Evolutionary conservation across 2,113 vertebrate species (phyloP).

Genomic region (Carollia perspicillata): DNA sequence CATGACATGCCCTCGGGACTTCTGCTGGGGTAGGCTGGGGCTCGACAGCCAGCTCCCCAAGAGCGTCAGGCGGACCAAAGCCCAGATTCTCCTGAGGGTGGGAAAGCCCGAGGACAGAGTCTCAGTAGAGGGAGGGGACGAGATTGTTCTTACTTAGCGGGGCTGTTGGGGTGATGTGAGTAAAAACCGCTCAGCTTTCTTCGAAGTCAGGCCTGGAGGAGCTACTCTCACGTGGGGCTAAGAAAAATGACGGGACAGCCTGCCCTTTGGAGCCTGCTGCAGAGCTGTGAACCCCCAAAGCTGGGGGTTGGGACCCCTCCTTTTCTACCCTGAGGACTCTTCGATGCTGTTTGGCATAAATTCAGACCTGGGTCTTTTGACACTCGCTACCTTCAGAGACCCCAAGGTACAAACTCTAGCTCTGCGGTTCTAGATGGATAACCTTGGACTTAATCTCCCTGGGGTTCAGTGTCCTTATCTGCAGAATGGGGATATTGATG

Average conservation of each 20-base stretch:
- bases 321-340: neutral
- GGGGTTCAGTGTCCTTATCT: neutral
- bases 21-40: neutral
- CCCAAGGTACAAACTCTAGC: neutral
- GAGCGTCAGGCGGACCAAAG: rapidly evolving
- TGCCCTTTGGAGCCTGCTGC: neutral
- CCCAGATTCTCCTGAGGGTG: neutral
- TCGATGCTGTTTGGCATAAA: neutral
- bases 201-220: neutral
- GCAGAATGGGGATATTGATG: neutral
- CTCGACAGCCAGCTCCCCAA: neutral
- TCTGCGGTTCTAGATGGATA: neutral
- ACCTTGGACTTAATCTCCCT: neutral
- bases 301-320: neutral
- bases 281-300: neutral
- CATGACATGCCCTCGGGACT: neutral
- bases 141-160: too few species aligned
- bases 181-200: neutral
- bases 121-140: neutral
- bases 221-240: rapidly evolving
- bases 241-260: neutral
- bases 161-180: neutral
- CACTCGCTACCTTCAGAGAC: neutral
- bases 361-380: neutral
- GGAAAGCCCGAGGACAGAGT: neutral